Base-by-base conservation (phyloP, 2,797 vertebrate genomes). In the Tragelaphus oryx region DNA sequence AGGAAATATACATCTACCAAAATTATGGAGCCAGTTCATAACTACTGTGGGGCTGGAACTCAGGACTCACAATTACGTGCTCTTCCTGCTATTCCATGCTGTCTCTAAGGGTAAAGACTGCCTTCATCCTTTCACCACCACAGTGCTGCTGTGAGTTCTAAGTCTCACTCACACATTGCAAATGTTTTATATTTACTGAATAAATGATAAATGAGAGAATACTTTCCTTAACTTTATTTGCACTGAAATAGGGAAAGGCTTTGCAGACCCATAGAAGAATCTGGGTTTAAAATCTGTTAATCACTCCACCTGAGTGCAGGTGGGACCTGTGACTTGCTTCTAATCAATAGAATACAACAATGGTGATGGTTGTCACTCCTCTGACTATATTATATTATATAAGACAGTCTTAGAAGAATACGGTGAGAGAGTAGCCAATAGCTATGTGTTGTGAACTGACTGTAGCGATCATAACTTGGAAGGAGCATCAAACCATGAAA, bases 151-250 rank as follows among this genome's bases (percentile, higher is more conserved):
- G 28, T 8, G 33, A 59, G 57, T 71, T 46, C 33, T 24, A 44
- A 33, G n/a, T 33, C 48, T 33, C 54, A 57, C 17, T 85, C 44
- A 85, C 46, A 89, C 11, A 5, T 2, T 81, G 75, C 28, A 57
- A 83, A 89, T 37, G 33, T 24, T 50, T 89, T 52, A 37, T 46
- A 88, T 87, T 59, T 50, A 57, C 37, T 62, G 68, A 90, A 41
- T 74, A 91, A 93, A 57, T 50, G 52, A 88, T 17, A 71, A 94
- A 68, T 33, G 33, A 88, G 90, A 95, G 52, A 87, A 85, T 41
- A 3, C 22, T 68, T 57, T 93, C 24, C 68, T 88, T 87, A 78
- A 83, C 41, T 87, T 55, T 62, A 65, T 33, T 65, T 97, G 48
- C 65, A 75, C 30, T 86, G 85, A 87, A 6, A 89, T 41, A 79